Conservation (phyloP, 1,140 invertebrate genomes). For the Triops longicaudatus region DNA sequence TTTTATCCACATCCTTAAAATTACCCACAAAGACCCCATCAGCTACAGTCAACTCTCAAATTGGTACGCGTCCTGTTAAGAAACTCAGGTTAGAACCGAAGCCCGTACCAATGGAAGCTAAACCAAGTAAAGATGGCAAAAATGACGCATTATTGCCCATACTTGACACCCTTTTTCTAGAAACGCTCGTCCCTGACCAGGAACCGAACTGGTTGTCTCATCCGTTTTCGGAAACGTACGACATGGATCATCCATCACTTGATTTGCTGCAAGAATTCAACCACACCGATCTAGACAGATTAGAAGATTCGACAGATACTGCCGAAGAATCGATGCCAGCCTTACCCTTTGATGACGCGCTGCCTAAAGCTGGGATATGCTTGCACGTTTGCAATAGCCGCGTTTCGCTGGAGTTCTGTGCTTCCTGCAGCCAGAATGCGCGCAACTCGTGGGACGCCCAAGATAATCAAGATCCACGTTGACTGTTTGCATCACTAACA, state of each 20-base stretch:
- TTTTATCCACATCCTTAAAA: conserved; percentile 22
- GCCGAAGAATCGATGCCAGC: not conserved
- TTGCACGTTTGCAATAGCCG: conserved; percentile 24
- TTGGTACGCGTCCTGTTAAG: not conserved
- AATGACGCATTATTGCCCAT: not conserved
- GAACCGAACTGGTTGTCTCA: conserved; percentile 20
- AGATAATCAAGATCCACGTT: not conserved
- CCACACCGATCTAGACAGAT: conserved; percentile 14
- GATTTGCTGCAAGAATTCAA: conserved; percentile 18
- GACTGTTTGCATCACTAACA: not conserved
- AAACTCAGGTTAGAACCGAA: conserved; percentile 17
- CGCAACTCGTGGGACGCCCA: not conserved
- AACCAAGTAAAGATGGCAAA: not conserved
- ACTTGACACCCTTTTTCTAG: conserved; percentile 1
- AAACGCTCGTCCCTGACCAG: not conserved
- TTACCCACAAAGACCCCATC: not conserved
- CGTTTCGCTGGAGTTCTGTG: conserved; percentile 26
- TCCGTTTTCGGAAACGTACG: not conserved
- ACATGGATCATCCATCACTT: conserved; percentile 13
- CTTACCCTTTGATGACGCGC: not conserved
- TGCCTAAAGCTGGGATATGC: conserved; percentile 14
- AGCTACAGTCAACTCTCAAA: not conserved
- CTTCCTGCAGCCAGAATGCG: conserved; percentile 16
- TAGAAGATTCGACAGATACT: not conserved
- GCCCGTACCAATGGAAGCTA: not conserved